These are phyloP conservation scores for Phthorimaea operculella DNA, from an alignment of 1,140 invertebrate genomes.

Conservation along the genomic window DNA sequence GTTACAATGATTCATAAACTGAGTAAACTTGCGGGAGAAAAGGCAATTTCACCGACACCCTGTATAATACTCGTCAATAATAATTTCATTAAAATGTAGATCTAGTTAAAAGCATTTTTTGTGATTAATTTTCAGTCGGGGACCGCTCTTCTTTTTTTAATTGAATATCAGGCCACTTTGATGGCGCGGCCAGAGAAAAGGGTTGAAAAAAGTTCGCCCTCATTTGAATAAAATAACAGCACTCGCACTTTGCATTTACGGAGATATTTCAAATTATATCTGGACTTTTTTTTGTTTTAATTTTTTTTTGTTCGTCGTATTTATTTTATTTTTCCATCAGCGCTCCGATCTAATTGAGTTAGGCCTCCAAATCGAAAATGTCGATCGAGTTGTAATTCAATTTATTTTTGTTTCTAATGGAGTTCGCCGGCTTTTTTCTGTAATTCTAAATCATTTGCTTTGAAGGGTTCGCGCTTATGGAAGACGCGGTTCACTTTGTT, in stretches of 20 bases:
- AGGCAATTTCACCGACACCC: slow-evolving; percentile 29
- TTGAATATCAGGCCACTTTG: slow-evolving; percentile 68
- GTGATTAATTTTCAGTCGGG: slow-evolving; percentile 68
- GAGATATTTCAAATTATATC: slow-evolving; percentile 69
- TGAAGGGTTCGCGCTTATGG: slow-evolving; percentile 25
- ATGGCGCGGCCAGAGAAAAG: slow-evolving; percentile 57
- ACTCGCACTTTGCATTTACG: slow-evolving; percentile 67
- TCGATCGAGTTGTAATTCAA: slow-evolving; percentile 67
- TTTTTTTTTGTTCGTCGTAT: slow-evolving; percentile 61
- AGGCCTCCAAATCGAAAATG: slow-evolving; percentile 65
- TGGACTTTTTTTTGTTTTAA: slow-evolving; percentile 64
- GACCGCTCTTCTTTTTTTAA: slow-evolving; percentile 64
- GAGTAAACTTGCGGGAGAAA: too few species aligned
- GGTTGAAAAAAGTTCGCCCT: slow-evolving; percentile 65
- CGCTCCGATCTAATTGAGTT: slow-evolving; percentile 64
- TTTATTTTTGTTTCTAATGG: slow-evolving; percentile 69
- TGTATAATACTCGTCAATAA: slow-evolving; percentile 66
- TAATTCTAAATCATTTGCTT: slow-evolving; percentile 53
- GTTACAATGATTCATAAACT: too few species aligned
- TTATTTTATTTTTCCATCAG: slow-evolving; percentile 67
- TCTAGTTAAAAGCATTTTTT: slow-evolving; percentile 69
- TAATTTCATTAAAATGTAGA: slow-evolving; percentile 69
- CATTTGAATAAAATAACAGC: slow-evolving; percentile 69
- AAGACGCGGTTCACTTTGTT: background rate
- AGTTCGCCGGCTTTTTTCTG: slow-evolving; percentile 52